These are phyloP conservation scores for Esox masquinongy DNA, from an alignment of 2,797 vertebrate genomes.

Conservation along the genomic window DNA sequence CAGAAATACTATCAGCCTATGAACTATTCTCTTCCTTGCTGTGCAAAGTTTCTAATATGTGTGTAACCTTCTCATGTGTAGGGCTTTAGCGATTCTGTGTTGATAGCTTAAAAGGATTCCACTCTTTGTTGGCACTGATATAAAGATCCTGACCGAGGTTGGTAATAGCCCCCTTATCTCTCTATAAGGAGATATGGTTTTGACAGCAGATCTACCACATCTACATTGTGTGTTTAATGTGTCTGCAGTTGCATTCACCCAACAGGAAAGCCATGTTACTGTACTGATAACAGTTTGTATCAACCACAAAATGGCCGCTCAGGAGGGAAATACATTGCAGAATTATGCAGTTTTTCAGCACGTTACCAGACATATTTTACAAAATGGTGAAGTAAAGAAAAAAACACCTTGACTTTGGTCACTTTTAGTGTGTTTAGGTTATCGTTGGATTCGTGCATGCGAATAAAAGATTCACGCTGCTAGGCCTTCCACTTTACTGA, in stretches of 20 bases:
- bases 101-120: constrained; percentile 13
- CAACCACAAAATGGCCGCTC: constrained; percentile 14
- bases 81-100: constrained; percentile 7
- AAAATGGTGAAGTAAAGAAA: background rate
- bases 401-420: background rate
- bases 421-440: background rate
- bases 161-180: constrained; percentile 16
- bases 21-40: background rate
- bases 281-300: constrained; percentile 3
- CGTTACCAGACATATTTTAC: constrained; percentile 1
- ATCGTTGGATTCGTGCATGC: background rate
- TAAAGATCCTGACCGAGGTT: constrained; percentile 6
- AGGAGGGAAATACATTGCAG: background rate
- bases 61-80: background rate
- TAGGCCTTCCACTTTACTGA: constrained; percentile 3
- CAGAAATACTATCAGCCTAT: background rate
- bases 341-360: background rate
- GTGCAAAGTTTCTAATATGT: background rate
- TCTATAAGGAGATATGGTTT: background rate
- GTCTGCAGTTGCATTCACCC: constrained; percentile 17
- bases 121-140: constrained; percentile 6
- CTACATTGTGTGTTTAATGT: constrained; percentile 17
- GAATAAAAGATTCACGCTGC: constrained; percentile 5
- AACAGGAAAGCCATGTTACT: constrained; percentile 4
- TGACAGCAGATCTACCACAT: constrained; percentile 22